These are phyloP conservation scores for Eulemur rufifrons DNA, from an alignment of 2,113 vertebrate genomes.

Conservation along the genomic window DNA sequence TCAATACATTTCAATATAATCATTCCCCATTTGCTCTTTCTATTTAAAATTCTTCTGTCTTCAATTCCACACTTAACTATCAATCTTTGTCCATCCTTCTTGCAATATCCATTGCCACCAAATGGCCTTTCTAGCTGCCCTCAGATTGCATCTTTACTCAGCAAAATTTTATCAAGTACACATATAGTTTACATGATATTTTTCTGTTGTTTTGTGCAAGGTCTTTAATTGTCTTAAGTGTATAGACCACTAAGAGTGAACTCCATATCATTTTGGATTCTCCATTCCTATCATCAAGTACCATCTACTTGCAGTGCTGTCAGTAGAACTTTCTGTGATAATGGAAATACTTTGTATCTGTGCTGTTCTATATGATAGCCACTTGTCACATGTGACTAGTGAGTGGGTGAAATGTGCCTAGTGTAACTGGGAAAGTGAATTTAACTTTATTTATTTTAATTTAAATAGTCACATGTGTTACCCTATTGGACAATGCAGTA, in stretches of 20 bases:
- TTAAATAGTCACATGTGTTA: slow-evolving; percentile 8
- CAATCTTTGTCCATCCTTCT: background rate
- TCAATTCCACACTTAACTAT: background rate
- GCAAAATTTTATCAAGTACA: background rate
- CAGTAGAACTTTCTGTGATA: background rate
- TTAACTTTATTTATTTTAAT: slow-evolving; percentile 10
- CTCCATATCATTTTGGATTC: background rate
- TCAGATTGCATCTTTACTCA: background rate
- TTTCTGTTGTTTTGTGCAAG: background rate
- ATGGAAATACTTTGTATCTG: background rate
- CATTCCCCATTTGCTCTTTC: background rate
- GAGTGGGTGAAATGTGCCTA: background rate
- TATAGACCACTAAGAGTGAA: background rate
- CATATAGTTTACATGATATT: background rate
- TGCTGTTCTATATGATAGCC: background rate
- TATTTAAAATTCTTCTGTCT: background rate
- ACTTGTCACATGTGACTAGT: background rate
- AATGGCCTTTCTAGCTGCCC: background rate
- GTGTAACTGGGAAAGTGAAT: background rate
- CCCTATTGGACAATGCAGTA: background rate
- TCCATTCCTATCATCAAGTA: background rate
- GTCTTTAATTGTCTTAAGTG: background rate
- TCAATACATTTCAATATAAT: background rate
- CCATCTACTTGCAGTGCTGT: background rate
- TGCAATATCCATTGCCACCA: background rate